Conservation (phyloP, 1,140 invertebrate species). For the Arctopsyche grandis region DNA sequence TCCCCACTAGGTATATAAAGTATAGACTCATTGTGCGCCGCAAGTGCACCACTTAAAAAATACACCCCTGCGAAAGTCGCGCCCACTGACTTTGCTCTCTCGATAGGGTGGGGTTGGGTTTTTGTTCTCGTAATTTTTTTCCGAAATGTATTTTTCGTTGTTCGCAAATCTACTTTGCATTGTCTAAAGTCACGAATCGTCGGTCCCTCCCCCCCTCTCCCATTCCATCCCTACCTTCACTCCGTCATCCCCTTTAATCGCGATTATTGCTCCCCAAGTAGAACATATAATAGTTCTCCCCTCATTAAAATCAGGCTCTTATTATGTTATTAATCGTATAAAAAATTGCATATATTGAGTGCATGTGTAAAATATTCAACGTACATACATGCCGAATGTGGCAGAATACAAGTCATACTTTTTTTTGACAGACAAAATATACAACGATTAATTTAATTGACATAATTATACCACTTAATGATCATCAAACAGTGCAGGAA, state of each 20-base stretch:
- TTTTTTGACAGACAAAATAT: too few relatives aligned
- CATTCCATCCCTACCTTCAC: too few relatives aligned
- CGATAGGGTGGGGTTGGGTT: constrained; percentile 1
- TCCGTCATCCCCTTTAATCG: not conserved
- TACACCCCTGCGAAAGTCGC: constrained; percentile 38
- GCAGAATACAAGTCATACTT: too few relatives aligned
- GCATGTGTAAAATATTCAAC: too few relatives aligned
- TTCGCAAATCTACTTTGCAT: constrained; percentile 49
- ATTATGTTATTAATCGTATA: not conserved
- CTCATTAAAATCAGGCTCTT: constrained; percentile 4
- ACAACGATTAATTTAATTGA: too few relatives aligned
- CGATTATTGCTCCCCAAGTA: constrained; percentile 31
- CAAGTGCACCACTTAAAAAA: constrained; percentile 47
- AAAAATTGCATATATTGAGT: not conserved
- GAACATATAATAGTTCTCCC: not conserved
- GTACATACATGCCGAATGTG: too few relatives aligned
- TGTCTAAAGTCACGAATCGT: constrained; percentile 54
- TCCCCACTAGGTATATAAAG: not conserved
- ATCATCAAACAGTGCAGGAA: too few relatives aligned
- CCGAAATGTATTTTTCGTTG: constrained; percentile 35
- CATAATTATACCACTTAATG: too few relatives aligned
- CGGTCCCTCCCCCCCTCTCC: constrained; percentile 33
- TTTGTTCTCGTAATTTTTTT: constrained; percentile 35
- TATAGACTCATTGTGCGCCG: constrained; percentile 6
- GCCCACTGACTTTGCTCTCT: too few relatives aligned